These are phyloP conservation scores for Rhadinocentrus ornatus DNA, from an alignment of 2,797 vertebrate species.

Conservation along the genomic window DNA sequence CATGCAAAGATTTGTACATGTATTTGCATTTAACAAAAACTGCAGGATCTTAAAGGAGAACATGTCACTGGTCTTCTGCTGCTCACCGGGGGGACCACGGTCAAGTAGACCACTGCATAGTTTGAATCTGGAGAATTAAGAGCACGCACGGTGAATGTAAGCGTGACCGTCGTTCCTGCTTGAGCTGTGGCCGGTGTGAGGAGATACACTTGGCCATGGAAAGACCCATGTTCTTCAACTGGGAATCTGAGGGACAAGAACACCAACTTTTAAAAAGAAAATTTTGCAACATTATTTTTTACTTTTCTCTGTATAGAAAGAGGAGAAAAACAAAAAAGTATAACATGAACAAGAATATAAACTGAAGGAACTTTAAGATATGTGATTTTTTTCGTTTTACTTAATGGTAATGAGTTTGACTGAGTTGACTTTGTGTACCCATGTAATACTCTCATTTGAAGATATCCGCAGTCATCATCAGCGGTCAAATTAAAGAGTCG, in stretches of 20 bases:
- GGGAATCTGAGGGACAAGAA: conserved; percentile 57
- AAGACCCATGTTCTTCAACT: conserved; percentile 67
- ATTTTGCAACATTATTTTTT: not conserved
- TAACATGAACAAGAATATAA: not conserved
- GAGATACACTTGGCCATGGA: conserved; percentile 77
- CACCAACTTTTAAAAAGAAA: not conserved
- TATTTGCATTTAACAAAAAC: not conserved
- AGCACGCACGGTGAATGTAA: conserved; percentile 79
- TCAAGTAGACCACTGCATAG: conserved; percentile 81
- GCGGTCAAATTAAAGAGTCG: conserved; percentile 77
- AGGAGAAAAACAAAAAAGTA: too few species aligned
- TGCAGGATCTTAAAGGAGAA: not conserved
- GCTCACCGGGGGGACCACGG: conserved; percentile 77
- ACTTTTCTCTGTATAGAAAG: not conserved
- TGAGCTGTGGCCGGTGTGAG: conserved; percentile 73
- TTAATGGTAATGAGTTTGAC: too few species aligned
- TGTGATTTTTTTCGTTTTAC: not conserved
- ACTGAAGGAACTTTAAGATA: not conserved
- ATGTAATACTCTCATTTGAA: conserved; percentile 67
- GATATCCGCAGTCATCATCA: conserved; percentile 76
- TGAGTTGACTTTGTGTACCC: conserved; percentile 55
- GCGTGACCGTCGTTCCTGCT: conserved; percentile 72
- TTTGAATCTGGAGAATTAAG: conserved; percentile 75
- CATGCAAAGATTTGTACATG: not conserved
- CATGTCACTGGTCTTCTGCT: not conserved